These are phyloP conservation scores for Tupaia tana DNA, from an alignment of 2,113 vertebrate species.

Conservation along the genomic window DNA sequence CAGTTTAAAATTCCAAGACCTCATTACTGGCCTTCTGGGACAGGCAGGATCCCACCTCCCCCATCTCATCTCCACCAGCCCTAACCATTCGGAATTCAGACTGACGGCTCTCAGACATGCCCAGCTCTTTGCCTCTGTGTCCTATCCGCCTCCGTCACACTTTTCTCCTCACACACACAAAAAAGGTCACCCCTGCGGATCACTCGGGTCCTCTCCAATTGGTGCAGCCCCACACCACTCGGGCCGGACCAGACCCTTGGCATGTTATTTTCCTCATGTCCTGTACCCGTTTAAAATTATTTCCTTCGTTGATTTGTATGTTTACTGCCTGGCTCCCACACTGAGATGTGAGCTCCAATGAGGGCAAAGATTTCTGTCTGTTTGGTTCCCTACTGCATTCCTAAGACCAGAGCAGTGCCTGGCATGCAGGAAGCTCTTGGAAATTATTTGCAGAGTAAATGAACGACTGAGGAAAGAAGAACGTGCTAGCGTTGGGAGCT, in stretches of 20 bases:
- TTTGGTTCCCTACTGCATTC: background rate
- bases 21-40: background rate
- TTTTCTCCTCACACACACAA: conserved; percentile 13
- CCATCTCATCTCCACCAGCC: fast-evolving
- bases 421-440: background rate
- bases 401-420: background rate
- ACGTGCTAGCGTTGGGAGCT: background rate
- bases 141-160: background rate
- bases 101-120: background rate
- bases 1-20: conserved; percentile 69
- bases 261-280: background rate
- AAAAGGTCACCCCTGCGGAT: background rate
- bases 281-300: background rate
- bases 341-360: background rate
- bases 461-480: background rate
- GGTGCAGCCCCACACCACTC: background rate
- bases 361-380: background rate
- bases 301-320: background rate
- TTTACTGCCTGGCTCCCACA: background rate
- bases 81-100: background rate
- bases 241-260: background rate
- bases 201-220: background rate
- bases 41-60: background rate
- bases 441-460: conserved; percentile 34
- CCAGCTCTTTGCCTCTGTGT: background rate